These are phyloP conservation scores for Caenorhabditis becei DNA, from an alignment of 2,888 invertebrate species.

Conservation along the genomic window DNA sequence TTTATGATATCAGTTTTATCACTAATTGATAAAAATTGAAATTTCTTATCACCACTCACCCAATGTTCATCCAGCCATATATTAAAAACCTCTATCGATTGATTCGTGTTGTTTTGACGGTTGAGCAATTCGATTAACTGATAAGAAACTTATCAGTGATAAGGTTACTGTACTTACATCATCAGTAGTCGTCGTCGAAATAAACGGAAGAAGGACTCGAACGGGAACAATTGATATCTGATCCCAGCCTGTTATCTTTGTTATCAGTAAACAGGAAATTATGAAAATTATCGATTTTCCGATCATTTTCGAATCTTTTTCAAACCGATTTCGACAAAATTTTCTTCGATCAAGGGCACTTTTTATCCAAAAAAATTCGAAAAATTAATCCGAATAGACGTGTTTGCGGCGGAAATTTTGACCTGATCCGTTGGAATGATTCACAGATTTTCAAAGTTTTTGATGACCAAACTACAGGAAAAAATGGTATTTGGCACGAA, in stretches of 20 bases:
- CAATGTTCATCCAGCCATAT: not conserved
- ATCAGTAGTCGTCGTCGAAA: not conserved
- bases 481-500: no score
- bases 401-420: not conserved
- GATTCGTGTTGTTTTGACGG: not conserved
- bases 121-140: not conserved
- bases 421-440: not conserved
- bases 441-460: not conserved
- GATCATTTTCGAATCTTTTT: not conserved
- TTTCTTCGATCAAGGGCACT: no score
- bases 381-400: not conserved
- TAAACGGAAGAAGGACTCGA: not conserved
- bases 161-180: not conserved
- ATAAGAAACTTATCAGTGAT: not conserved
- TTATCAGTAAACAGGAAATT: not conserved
- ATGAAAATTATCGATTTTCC: not conserved
- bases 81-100: constrained; percentile 5
- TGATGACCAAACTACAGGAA: not conserved
- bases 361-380: not conserved
- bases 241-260: not conserved
- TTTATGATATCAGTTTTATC: no score
- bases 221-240: not conserved
- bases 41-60: constrained; percentile 1
- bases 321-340: no score
- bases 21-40: not conserved